phyloP scores from a whole-genome alignment of 2,888 invertebrate genomes.

The Oithona nana region DNA sequence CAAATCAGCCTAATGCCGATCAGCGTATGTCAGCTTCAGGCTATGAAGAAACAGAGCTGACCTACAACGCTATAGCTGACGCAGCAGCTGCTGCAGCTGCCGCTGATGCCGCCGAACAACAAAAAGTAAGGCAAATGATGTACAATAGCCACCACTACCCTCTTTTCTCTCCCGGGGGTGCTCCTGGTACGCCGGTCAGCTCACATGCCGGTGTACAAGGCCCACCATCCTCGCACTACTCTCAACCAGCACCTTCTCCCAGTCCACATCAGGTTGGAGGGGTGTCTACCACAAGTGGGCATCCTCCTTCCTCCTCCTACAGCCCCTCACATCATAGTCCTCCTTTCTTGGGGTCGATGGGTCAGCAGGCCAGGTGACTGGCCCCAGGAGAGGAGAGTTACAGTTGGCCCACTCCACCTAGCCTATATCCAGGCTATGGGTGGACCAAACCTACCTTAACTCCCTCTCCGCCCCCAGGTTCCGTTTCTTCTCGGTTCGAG shows the following conservation, averaged over 20 bases:
- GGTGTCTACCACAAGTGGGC: slow-evolving; percentile 41
- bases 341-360: slow-evolving; percentile 3
- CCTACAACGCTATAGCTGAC: slow-evolving; percentile 38
- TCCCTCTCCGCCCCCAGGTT: not conserved
- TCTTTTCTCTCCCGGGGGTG: slow-evolving; percentile 24
- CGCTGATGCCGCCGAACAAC: slow-evolving; percentile 74
- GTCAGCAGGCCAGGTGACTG: not conserved
- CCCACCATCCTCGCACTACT: not conserved
- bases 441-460: not conserved
- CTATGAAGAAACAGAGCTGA: slow-evolving; percentile 94
- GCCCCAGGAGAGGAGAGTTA: not conserved
- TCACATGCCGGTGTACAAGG: not conserved
- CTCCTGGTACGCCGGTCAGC: not conserved
- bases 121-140: slow-evolving; percentile 92
- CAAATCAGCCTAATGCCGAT: slow-evolving; percentile 40
- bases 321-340: slow-evolving; percentile 38
- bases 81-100: slow-evolving; percentile 24
- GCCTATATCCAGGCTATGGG: not conserved
- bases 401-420: not conserved
- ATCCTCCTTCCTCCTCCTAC: slow-evolving; percentile 54
- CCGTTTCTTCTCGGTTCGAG: not conserved
- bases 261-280: slow-evolving; percentile 27
- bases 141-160: slow-evolving; percentile 38
- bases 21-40: slow-evolving; percentile 96
- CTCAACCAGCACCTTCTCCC: slow-evolving; percentile 42